These are phyloP conservation scores for Thripadectes ignobilis DNA, from an alignment of 2,797 vertebrate species.

Conservation along the genomic window DNA sequence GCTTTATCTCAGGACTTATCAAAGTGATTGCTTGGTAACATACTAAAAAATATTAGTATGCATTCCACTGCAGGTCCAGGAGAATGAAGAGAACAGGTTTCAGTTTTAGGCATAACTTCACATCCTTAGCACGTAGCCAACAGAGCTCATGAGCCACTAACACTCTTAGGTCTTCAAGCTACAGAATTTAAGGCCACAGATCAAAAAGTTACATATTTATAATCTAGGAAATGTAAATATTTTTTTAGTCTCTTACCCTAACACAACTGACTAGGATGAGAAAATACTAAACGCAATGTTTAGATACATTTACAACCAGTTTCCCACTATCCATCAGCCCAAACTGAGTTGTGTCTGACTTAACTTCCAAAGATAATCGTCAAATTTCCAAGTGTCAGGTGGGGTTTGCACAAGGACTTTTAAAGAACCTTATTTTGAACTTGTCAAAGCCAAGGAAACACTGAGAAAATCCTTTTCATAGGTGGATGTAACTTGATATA, in stretches of 20 bases:
- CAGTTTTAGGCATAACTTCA: neutral
- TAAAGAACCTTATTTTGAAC: neutral
- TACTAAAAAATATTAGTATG: neutral
- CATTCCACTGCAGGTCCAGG: neutral
- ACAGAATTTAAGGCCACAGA: neutral
- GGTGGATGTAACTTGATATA: neutral
- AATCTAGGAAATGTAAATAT: neutral
- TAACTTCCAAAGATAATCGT: neutral
- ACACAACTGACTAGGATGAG: neutral
- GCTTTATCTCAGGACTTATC: conserved; percentile 53
- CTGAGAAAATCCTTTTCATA: neutral
- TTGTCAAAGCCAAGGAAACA: neutral
- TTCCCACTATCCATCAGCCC: neutral
- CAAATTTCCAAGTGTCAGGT: neutral
- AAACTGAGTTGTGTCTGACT: neutral
- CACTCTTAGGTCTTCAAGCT: neutral
- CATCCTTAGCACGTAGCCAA: neutral
- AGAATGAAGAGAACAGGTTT: neutral
- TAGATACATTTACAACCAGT: neutral
- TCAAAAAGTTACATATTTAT: neutral
- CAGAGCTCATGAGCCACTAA: neutral
- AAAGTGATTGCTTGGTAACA: conserved; percentile 34
- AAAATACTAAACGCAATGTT: neutral
- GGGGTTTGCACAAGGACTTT: neutral
- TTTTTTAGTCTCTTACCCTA: neutral